These are phyloP conservation scores for Eptatretus burgeri DNA, from an alignment of 2,113 vertebrate species.

Conservation along the genomic window DNA sequence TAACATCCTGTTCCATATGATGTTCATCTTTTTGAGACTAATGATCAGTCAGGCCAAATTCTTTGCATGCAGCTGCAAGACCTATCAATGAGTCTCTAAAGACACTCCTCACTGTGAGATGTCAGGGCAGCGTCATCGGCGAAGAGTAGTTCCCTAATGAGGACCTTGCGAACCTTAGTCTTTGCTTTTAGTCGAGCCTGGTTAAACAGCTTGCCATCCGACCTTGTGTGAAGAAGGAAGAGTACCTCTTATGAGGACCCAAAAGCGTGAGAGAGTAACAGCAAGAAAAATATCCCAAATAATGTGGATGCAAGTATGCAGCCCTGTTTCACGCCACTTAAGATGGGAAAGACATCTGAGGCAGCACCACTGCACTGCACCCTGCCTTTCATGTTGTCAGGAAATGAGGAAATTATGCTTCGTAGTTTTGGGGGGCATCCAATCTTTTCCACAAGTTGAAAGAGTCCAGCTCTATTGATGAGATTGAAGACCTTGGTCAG, in stretches of 20 bases:
- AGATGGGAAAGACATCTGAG: too few species aligned
- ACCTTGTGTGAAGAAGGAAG: not conserved
- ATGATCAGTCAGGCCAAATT: not conserved
- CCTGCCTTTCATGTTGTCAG: not conserved
- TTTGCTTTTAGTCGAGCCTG: not conserved
- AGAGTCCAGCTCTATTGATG: not conserved
- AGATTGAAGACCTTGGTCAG: not conserved
- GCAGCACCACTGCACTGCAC: not conserved
- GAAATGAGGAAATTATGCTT: not conserved
- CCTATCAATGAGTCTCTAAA: not conserved
- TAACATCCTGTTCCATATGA: not conserved
- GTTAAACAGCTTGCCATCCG: constrained; percentile 1
- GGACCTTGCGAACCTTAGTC: too few species aligned
- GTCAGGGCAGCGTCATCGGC: too few species aligned
- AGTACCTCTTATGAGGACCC: not conserved
- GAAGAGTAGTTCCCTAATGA: too few species aligned
- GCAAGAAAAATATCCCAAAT: not conserved
- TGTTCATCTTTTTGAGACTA: not conserved
- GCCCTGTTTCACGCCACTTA: too few species aligned
- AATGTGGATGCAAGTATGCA: too few species aligned
- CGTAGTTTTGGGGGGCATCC: not conserved
- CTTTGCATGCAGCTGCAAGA: not conserved
- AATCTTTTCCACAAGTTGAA: not conserved
- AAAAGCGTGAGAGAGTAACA: not conserved
- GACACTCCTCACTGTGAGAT: not conserved